These are phyloP conservation scores for Ptilorrhoa leucosticta DNA, from an alignment of 2,113 vertebrate genomes.

Conservation along the genomic window DNA sequence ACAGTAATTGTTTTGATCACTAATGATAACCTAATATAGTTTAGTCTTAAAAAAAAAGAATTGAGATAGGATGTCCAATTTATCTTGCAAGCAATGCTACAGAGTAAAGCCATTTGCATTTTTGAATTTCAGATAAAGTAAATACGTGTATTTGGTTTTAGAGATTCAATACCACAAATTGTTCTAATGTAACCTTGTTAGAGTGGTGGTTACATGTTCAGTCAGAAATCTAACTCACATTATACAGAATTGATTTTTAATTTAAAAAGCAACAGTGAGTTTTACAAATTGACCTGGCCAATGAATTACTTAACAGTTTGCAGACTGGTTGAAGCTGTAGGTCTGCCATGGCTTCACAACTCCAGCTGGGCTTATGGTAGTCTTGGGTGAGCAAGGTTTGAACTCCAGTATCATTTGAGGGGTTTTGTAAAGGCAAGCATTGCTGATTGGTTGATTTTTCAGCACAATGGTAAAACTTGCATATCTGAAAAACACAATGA, in stretches of 20 bases:
- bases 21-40: neutral
- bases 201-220: neutral
- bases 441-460: neutral
- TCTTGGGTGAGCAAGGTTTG: neutral
- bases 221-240: neutral
- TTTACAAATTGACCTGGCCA: neutral
- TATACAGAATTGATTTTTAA: constrained; percentile 19
- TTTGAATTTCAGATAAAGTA: neutral
- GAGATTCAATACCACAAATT: neutral
- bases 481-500: neutral
- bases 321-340: neutral
- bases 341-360: neutral
- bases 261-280: neutral
- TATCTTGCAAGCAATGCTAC: neutral
- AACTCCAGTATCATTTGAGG: neutral
- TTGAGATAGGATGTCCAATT: neutral
- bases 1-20: neutral
- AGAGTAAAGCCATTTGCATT: neutral
- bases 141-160: neutral
- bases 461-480: neutral
- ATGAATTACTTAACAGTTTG: neutral
- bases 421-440: neutral
- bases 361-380: rapidly evolving
- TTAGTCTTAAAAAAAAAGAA: neutral
- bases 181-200: neutral